Evolutionary conservation across 2,797 vertebrate genomes (phyloP).

Genomic region (Mormyrus proboscirostris): DNA sequence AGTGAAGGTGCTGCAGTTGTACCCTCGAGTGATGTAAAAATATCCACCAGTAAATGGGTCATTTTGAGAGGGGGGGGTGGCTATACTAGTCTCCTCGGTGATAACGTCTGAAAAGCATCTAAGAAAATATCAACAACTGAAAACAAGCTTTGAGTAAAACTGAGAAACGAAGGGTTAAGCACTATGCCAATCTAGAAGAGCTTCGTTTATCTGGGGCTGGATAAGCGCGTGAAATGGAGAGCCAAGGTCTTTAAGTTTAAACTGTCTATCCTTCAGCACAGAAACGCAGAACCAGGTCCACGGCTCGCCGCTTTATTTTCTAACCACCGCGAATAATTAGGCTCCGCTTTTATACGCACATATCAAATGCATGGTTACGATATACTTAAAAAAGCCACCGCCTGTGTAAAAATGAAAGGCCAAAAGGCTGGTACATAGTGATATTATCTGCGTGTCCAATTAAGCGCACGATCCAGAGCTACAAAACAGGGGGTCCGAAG

Average conservation of each 20-base stretch:
- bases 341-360: not conserved
- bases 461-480: not conserved
- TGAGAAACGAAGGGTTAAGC: not conserved
- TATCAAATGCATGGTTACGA: not conserved
- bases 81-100: not conserved
- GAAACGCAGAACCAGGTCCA: not conserved
- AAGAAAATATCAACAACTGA: not conserved
- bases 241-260: not conserved
- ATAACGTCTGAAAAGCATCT: not conserved
- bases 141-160: not conserved
- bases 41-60: slow-evolving; percentile 1
- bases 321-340: not conserved
- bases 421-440: not conserved
- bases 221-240: not conserved
- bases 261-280: not conserved
- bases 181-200: not conserved
- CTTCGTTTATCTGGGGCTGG: not conserved
- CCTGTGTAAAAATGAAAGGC: not conserved
- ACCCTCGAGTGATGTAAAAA: slow-evolving; percentile 2
- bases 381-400: not conserved
- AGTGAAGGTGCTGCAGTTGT: not conserved
- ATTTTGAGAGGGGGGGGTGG: not conserved
- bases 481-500: not conserved
- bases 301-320: not conserved
- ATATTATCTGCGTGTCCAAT: not conserved